Conservation (phyloP, 2,797 vertebrate species). For the Cyclopterus lumpus region DNA sequence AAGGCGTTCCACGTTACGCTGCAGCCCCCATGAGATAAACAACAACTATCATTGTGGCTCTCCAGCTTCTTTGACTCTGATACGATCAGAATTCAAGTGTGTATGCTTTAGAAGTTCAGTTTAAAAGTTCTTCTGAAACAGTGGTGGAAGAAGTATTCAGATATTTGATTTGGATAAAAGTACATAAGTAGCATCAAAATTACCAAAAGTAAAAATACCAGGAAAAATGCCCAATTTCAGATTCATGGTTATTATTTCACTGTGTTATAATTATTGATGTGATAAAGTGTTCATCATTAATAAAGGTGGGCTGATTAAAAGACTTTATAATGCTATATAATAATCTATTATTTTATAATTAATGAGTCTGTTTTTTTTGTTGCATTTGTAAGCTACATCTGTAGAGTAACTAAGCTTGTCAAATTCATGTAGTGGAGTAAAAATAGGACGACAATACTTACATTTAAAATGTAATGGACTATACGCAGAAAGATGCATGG, state of each 20-base stretch:
- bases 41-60: not conserved
- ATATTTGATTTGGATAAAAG: not conserved
- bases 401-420: no score
- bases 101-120: not conserved
- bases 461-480: no score
- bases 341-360: not conserved
- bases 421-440: no score
- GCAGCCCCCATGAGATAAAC: not conserved
- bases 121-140: not conserved
- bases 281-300: not conserved
- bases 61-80: not conserved
- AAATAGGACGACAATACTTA: no score
- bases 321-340: not conserved
- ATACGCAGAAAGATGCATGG: no score
- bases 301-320: not conserved
- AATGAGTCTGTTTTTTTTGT: not conserved
- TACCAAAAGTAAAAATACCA: no score
- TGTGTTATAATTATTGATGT: not conserved
- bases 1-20: not conserved
- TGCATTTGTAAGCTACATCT: no score
- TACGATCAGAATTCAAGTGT: not conserved
- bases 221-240: no score
- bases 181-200: not conserved
- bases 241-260: not conserved
- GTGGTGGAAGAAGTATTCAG: not conserved